These are phyloP conservation scores for Percina caprodes DNA, from an alignment of 2,113 vertebrate genomes.

Conservation along the genomic window DNA sequence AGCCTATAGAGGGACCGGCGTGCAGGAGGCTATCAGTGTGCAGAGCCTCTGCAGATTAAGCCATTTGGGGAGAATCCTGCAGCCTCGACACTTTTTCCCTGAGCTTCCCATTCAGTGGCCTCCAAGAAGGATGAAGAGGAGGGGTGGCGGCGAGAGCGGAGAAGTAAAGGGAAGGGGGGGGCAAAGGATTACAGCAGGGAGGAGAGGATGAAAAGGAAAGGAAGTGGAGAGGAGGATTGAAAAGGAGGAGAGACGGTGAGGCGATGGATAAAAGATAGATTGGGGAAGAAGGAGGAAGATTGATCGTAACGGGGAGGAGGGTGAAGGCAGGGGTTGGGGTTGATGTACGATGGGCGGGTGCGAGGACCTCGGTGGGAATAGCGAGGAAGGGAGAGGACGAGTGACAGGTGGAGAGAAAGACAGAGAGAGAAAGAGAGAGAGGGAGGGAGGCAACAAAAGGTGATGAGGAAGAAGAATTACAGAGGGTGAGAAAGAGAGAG, in stretches of 20 bases:
- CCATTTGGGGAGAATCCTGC: constrained; percentile 76
- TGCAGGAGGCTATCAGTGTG: constrained; percentile 71
- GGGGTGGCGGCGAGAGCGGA: constrained; percentile 12
- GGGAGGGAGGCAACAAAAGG: constrained; percentile 26
- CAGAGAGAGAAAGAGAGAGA: background rate
- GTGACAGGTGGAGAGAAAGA: constrained; percentile 31
- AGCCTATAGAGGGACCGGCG: constrained; percentile 55
- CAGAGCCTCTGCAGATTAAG: constrained; percentile 74
- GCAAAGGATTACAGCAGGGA: constrained; percentile 25
- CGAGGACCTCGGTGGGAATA: constrained; percentile 20
- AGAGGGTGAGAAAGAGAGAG: constrained; percentile 15
- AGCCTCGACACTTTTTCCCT: constrained; percentile 75
- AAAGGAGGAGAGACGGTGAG: constrained; percentile 7
- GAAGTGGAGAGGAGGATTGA: background rate
- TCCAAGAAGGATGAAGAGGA: constrained; percentile 63
- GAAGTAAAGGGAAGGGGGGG: background rate
- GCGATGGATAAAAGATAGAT: constrained; percentile 53
- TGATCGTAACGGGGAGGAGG: constrained; percentile 37
- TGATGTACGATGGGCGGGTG: constrained; percentile 34
- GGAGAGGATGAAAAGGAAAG: constrained; percentile 17
- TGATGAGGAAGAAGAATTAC: constrained; percentile 55
- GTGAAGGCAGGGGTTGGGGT: constrained; percentile 23
- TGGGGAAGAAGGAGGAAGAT: constrained; percentile 17
- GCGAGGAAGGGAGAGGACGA: background rate
- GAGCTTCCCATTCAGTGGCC: constrained; percentile 73